Evolutionary conservation across 1,140 invertebrate genomes (phyloP).

Genomic region (Drosophila nasuta): DNA sequence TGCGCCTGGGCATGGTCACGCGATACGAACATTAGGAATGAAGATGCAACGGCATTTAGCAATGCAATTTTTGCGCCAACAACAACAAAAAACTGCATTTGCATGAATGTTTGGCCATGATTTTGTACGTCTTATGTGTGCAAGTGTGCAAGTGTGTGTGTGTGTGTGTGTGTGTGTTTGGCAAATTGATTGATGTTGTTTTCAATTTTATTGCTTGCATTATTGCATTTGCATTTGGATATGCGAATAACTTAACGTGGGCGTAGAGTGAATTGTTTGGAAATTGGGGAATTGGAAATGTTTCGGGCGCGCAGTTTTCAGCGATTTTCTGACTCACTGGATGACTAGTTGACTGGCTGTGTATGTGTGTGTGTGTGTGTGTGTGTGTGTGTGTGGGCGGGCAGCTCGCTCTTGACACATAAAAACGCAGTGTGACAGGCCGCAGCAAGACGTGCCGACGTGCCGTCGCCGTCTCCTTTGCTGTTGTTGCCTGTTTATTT

Average conservation of each 20-base stretch:
- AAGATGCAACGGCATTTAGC: slow-evolving; percentile 24
- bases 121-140: slow-evolving; percentile 17
- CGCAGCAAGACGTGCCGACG: slow-evolving; percentile 48
- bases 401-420: slow-evolving; percentile 47
- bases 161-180: too few relatives aligned
- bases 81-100: slow-evolving; percentile 10
- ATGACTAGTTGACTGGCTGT: background rate
- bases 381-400: slow-evolving; percentile 13
- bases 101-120: slow-evolving; percentile 31
- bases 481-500: slow-evolving; percentile 36
- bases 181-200: slow-evolving; percentile 26
- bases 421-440: slow-evolving; percentile 47
- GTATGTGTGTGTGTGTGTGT: too few relatives aligned
- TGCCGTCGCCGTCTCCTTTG: slow-evolving; percentile 5
- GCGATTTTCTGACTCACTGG: slow-evolving; percentile 16
- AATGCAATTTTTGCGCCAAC: too few relatives aligned
- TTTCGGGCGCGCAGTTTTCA: slow-evolving; percentile 34
- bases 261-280: background rate
- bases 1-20: slow-evolving; percentile 45
- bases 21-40: slow-evolving; percentile 15
- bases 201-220: slow-evolving; percentile 19
- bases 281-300: slow-evolving; percentile 16
- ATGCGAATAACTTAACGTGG: too few relatives aligned
- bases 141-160: too few relatives aligned
- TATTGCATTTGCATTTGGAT: background rate